These are phyloP conservation scores for Sandelia bainsii DNA, from an alignment of 2,797 vertebrate species.

Conservation along the genomic window DNA sequence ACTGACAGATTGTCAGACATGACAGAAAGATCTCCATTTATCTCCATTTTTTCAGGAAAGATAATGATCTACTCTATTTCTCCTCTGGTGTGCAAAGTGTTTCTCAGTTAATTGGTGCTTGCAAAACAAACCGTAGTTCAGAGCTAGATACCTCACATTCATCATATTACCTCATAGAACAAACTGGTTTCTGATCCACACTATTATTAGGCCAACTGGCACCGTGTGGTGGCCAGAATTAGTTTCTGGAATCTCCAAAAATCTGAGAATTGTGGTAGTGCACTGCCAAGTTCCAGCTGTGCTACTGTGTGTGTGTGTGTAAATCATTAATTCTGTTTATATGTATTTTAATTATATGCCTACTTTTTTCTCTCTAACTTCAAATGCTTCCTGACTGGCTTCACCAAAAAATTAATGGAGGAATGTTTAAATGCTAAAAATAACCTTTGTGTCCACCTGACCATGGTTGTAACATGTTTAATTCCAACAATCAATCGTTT, in stretches of 20 bases:
- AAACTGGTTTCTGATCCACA: slow-evolving; percentile 41
- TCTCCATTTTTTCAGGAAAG: slow-evolving; percentile 28
- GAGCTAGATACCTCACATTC: slow-evolving; percentile 64
- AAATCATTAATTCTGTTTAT: slow-evolving; percentile 42
- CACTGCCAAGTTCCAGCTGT: slow-evolving; percentile 38
- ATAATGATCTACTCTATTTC: slow-evolving; percentile 57
- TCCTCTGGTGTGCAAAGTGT: slow-evolving; percentile 51
- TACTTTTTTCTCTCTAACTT: slow-evolving; percentile 7
- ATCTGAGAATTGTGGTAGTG: slow-evolving; percentile 47
- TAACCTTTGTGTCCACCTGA: neutral
- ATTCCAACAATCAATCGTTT: too few relatives aligned
- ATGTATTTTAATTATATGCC: slow-evolving; percentile 13
- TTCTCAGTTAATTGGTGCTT: slow-evolving; percentile 57
- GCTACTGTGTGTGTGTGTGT: slow-evolving; percentile 31
- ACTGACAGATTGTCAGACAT: slow-evolving; percentile 47
- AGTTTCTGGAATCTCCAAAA: slow-evolving; percentile 64
- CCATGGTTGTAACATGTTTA: too few relatives aligned
- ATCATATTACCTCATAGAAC: slow-evolving; percentile 78
- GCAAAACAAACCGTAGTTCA: slow-evolving; percentile 49
- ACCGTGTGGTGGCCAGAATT: slow-evolving; percentile 56
- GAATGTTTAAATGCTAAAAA: slow-evolving; percentile 24
- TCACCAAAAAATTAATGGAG: neutral
- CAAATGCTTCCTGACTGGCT: slow-evolving; percentile 5
- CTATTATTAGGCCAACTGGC: slow-evolving; percentile 69
- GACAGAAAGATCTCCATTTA: slow-evolving; percentile 40